These are phyloP conservation scores for Sialia sialis DNA, from an alignment of 2,113 vertebrate genomes.

Conservation along the genomic window DNA sequence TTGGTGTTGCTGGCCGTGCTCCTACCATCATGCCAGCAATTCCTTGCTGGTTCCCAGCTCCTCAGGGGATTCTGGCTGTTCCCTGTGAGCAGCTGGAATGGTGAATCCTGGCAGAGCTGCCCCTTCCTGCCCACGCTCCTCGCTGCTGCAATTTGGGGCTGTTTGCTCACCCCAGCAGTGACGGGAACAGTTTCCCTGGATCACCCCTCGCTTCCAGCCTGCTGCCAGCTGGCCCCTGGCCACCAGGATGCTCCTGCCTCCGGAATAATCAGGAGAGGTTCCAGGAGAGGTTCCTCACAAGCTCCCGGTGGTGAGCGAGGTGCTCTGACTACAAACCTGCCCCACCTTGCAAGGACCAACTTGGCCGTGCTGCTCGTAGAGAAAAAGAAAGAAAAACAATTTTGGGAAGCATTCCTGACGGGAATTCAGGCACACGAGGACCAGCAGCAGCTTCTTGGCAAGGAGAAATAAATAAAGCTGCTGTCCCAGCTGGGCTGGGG, in stretches of 20 bases:
- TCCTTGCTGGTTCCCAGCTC: neutral
- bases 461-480: neutral
- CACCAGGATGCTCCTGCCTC: neutral
- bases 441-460: neutral
- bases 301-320: fast-evolving
- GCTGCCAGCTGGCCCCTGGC: neutral
- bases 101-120: neutral
- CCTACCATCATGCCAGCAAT: neutral
- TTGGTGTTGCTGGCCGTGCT: neutral
- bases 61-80: neutral
- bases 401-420: neutral
- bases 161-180: neutral
- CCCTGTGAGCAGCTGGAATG: fast-evolving
- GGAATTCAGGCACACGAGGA: neutral
- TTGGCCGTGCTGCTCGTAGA: fast-evolving
- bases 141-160: fast-evolving
- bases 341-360: neutral
- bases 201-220: neutral
- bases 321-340: neutral
- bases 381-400: too few relatives aligned
- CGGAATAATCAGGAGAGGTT: fast-evolving
- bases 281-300: neutral
- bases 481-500: neutral
- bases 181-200: neutral
- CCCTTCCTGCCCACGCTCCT: neutral